A percentile compares a stretch with the other conserved stretches of the same genome.
Evolutionary conservation across 2,113 vertebrate genomes (phyloP).

Genomic region (Fregetta grallaria): DNA sequence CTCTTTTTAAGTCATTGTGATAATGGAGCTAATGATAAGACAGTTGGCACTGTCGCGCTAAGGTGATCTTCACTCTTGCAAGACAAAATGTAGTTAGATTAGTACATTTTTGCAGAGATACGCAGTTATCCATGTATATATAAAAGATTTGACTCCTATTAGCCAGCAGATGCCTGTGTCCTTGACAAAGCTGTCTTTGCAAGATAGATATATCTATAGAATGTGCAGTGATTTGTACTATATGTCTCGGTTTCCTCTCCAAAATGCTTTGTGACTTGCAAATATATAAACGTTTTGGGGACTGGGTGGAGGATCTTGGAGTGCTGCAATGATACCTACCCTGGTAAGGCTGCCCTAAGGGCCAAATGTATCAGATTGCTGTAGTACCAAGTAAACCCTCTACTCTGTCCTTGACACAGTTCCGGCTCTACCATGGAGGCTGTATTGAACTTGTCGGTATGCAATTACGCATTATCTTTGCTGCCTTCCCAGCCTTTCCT

Average conservation of each 20-base stretch:
- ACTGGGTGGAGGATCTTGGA: neutral
- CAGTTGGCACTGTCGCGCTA: conserved; percentile 18
- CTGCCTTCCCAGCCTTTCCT: neutral
- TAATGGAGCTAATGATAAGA: conserved; percentile 4
- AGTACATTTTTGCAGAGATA: conserved; percentile 19
- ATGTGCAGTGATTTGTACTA: neutral
- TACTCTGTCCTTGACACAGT: neutral
- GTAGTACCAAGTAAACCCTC: neutral
- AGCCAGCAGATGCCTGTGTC: conserved; percentile 26
- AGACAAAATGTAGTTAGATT: neutral
- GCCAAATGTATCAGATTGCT: neutral
- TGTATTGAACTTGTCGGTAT: neutral
- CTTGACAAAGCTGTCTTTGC: conserved; percentile 34
- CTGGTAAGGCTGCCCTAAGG: neutral
- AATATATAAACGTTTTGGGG: neutral
- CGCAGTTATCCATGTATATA: neutral
- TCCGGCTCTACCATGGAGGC: neutral
- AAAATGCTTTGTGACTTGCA: neutral
- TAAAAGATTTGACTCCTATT: conserved; percentile 3
- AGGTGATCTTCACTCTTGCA: conserved; percentile 7
- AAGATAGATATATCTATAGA: neutral
- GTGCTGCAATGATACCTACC: neutral
- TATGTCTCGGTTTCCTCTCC: neutral
- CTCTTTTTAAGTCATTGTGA: neutral
- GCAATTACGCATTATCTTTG: neutral